Evolutionary conservation across 2,888 invertebrate genomes (phyloP), one percentile per base, ranked within the genome.

Genomic region (Pollenia angustigena): DNA sequence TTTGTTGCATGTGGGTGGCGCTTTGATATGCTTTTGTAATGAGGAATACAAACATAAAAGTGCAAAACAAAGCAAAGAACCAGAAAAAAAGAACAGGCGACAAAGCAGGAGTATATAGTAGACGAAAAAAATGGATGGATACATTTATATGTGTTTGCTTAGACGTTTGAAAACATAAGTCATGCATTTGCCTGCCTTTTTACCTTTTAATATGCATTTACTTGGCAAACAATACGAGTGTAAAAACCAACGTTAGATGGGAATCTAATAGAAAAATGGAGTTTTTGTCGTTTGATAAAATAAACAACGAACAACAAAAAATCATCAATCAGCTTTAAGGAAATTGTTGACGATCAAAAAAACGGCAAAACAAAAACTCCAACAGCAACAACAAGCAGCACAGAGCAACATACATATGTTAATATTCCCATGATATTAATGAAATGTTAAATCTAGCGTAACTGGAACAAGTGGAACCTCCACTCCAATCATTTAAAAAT

Each of bases 401-500:
- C 32, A 62, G n/a, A 23, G 60, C 48, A 76, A 81, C 85, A 87
- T 87, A 81, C 85, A 87, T 87, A 78, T 87, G 87, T 66, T 68
- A 18, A 50, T 81, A 87, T 87, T 87, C 87, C 87, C 87, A 87
- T 81, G 81, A 74, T 87, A 87, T 72, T 87, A 87, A 84, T 84
- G 87, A 87, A 81, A 87, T 84, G 84, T 76, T 87, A 87, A 87
- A 88, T 88, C 85, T 88, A 88, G 88, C 88, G 88, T 88, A 89
- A 88, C 89, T 88, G 89, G 88, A 88, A 89, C 88, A 88, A 88
- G 88, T 85, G 85, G 82, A 82, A 68, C 81, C 81, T 50, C 72
- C 81, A 76, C 75, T 71, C 50, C 18, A 66, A 11, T 32, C 54
- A 66, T 42, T 88, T 75, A 79, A 83, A 88, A 90, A 89, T 89